Conservation (phyloP, 2,113 vertebrate species). For the Phasianus colchicus region DNA sequence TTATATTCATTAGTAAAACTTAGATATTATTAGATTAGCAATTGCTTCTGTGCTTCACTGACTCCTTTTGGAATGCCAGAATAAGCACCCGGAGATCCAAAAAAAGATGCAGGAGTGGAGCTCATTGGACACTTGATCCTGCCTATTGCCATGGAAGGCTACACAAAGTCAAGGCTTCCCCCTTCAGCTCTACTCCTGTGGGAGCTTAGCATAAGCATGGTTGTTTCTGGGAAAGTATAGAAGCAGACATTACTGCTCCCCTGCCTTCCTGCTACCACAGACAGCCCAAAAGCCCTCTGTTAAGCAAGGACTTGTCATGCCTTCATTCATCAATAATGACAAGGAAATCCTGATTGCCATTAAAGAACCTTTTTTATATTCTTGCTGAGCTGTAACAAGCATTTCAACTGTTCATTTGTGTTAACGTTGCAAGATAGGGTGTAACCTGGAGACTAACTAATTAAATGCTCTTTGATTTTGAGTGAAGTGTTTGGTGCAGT, state of each 20-base stretch:
- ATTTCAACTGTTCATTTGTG: constrained; percentile 60
- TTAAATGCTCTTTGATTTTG: constrained; percentile 76
- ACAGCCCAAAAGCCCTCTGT: background rate
- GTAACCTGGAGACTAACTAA: constrained; percentile 68
- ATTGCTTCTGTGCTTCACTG: background rate
- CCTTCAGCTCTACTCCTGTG: accelerated
- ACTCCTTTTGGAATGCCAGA: background rate
- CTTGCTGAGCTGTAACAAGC: background rate
- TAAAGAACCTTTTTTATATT: background rate
- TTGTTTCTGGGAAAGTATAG: background rate
- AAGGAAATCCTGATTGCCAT: constrained; percentile 26
- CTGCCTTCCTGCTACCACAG: background rate
- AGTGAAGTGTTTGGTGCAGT: constrained; percentile 69
- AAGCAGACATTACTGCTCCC: background rate
- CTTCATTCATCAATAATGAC: background rate
- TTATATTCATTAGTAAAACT: background rate
- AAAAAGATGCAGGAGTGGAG: background rate
- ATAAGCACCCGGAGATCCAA: background rate
- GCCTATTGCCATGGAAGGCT: accelerated
- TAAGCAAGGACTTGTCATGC: constrained; percentile 8
- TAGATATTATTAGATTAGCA: background rate
- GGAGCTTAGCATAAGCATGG: accelerated
- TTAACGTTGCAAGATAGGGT: constrained; percentile 55
- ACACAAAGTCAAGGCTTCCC: background rate
- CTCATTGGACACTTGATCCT: background rate